Evolutionary conservation across 2,113 vertebrate species (phyloP).

Genomic region (Campylorhamphus procurvoides): DNA sequence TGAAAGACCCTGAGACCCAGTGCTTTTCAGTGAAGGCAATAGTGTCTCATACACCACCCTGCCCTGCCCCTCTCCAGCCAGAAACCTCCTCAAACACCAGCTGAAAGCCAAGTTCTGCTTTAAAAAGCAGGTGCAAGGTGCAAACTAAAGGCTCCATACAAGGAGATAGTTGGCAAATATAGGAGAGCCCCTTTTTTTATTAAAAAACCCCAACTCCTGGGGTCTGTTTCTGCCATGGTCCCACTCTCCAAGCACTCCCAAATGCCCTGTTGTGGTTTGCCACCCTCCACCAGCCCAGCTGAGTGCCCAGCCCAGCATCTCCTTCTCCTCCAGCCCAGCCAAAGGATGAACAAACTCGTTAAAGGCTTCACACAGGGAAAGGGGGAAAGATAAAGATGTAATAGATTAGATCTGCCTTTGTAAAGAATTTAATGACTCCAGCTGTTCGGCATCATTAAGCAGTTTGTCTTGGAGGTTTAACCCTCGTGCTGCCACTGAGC

Average conservation of each 20-base stretch:
- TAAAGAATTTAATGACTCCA: background rate
- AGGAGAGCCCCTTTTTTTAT: background rate
- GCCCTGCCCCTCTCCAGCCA: background rate
- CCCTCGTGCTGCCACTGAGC: fast-evolving
- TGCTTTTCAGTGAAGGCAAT: background rate
- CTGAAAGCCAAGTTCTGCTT: background rate
- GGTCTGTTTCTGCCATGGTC: fast-evolving
- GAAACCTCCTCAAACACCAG: background rate
- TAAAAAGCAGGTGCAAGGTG: fast-evolving
- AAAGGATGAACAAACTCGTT: background rate
- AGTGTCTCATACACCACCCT: background rate
- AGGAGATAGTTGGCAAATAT: fast-evolving
- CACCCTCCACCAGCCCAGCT: background rate
- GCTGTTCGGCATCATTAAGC: background rate
- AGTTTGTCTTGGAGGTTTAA: background rate
- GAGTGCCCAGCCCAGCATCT: background rate
- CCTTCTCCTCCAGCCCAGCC: background rate
- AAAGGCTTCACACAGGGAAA: background rate
- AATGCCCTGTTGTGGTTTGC: fast-evolving
- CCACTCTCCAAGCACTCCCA: fast-evolving
- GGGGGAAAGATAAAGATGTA: background rate
- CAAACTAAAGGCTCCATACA: fast-evolving
- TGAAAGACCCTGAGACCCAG: fast-evolving
- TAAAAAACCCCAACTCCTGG: fast-evolving
- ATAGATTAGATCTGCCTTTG: background rate